Conservation (phyloP, 2,888 invertebrate genomes). For the Meiosimyza platycephala region DNA sequence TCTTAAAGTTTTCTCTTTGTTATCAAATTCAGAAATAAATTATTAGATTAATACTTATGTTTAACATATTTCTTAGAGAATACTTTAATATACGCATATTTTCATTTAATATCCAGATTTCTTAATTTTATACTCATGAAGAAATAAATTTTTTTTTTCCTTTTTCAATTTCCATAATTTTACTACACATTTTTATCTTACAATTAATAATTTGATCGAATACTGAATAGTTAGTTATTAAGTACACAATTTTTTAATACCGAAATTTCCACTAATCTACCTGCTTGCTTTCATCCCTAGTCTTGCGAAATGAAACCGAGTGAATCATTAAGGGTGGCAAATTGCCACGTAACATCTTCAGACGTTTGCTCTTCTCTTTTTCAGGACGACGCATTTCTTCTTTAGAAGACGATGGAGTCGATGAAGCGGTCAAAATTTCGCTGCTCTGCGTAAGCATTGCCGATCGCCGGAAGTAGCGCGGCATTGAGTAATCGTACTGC, state of each 20-base stretch:
- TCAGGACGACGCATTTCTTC: conserved; percentile 57
- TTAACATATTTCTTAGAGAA: too few species aligned
- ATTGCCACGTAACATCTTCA: conserved; percentile 63
- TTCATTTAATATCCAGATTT: too few species aligned
- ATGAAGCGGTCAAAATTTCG: conserved; percentile 54
- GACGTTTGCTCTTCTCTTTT: conserved; percentile 64
- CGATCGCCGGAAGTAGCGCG: conserved; percentile 71
- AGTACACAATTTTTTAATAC: neutral
- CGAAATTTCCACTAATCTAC: conserved; percentile 49
- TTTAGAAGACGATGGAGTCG: conserved; percentile 48
- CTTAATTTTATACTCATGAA: too few species aligned
- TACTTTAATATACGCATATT: too few species aligned
- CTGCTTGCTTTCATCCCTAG: conserved; percentile 59
- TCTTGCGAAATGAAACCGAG: conserved; percentile 63
- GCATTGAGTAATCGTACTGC: conserved; percentile 73
- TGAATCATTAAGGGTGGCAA: conserved; percentile 66
- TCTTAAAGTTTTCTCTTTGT: too few species aligned
- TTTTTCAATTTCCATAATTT: neutral
- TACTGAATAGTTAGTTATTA: neutral
- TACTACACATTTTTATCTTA: neutral
- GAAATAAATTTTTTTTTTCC: neutral
- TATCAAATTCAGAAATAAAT: too few species aligned
- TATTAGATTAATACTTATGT: too few species aligned
- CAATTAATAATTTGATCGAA: neutral
- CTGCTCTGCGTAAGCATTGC: conserved; percentile 62